Conservation (phyloP, 2,797 vertebrate genomes). For the Smutsia temminckii region DNA sequence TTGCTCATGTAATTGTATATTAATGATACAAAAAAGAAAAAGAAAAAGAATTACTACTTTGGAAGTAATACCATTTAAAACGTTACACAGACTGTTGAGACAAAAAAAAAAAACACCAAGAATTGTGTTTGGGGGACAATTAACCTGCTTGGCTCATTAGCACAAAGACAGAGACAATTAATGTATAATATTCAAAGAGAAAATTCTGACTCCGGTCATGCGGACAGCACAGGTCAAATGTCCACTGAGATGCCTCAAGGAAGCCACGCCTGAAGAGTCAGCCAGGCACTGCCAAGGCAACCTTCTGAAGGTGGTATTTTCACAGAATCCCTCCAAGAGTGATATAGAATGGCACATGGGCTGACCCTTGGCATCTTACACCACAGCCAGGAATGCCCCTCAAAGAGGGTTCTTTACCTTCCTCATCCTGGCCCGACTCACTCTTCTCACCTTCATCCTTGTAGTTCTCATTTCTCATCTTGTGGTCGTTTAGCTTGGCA, state of each 20-base stretch:
- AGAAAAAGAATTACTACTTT: background rate
- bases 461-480: slow-evolving; percentile 80
- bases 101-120: background rate
- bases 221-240: background rate
- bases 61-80: background rate
- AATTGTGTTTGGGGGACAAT: background rate
- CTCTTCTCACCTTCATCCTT: slow-evolving; percentile 83
- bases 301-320: slow-evolving; percentile 89
- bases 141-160: background rate
- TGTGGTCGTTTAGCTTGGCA: slow-evolving; percentile 89
- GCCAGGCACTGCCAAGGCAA: slow-evolving; percentile 83
- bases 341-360: slow-evolving; percentile 85
- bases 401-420: slow-evolving; percentile 74
- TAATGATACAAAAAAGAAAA: no score
- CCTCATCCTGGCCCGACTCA: slow-evolving; percentile 80
- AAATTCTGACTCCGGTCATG: background rate
- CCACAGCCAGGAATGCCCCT: slow-evolving; percentile 46
- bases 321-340: slow-evolving; percentile 79
- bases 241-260: background rate
- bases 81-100: background rate
- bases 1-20: no score
- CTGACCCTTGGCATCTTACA: slow-evolving; percentile 80
- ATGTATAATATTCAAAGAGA: background rate
- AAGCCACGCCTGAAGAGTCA: background rate
- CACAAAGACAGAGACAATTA: background rate